phyloP scores from a whole-genome alignment of 2,888 invertebrate genomes.

The Dasysyrphus tricinctus region DNA sequence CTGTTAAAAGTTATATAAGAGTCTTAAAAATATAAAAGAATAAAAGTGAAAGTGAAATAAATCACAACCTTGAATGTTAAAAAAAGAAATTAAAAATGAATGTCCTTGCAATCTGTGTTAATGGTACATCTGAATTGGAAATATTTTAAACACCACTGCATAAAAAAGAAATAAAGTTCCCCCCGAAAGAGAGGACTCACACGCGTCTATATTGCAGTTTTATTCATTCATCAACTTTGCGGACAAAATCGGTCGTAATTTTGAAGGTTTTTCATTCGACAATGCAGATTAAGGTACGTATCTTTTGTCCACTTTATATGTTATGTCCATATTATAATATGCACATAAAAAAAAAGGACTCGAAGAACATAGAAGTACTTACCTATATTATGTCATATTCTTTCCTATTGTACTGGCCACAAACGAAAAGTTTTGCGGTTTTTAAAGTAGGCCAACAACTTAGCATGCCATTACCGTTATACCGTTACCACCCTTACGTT shows the following conservation, averaged over 20 bases:
- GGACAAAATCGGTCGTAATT: constrained; percentile 59
- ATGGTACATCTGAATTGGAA: background rate
- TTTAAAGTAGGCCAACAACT: constrained; percentile 29
- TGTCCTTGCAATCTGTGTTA: constrained; percentile 28
- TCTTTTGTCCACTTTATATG: constrained; percentile 46
- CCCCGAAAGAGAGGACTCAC: background rate
- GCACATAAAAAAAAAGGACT: background rate
- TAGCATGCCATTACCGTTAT: constrained; percentile 19
- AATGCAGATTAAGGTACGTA: constrained; percentile 66
- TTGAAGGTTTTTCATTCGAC: constrained; percentile 37
- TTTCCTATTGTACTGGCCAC: constrained; percentile 26
- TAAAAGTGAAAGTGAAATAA: background rate
- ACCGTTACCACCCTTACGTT: constrained; percentile 1
- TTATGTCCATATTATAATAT: background rate
- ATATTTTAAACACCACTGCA: background rate
- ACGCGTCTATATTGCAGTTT: constrained; percentile 6
- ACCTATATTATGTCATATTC: constrained; percentile 18
- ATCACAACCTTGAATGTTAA: constrained; percentile 2
- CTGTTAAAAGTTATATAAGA: constrained; percentile 9
- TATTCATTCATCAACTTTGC: constrained; percentile 27
- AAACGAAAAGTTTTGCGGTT: constrained; percentile 32
- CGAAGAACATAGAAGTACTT: background rate
- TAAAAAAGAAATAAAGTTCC: background rate
- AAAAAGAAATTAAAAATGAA: background rate
- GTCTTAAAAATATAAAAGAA: background rate